phyloP scores from a whole-genome alignment of 2,888 invertebrate genomes.

The Eutolmus rufibarbis region DNA sequence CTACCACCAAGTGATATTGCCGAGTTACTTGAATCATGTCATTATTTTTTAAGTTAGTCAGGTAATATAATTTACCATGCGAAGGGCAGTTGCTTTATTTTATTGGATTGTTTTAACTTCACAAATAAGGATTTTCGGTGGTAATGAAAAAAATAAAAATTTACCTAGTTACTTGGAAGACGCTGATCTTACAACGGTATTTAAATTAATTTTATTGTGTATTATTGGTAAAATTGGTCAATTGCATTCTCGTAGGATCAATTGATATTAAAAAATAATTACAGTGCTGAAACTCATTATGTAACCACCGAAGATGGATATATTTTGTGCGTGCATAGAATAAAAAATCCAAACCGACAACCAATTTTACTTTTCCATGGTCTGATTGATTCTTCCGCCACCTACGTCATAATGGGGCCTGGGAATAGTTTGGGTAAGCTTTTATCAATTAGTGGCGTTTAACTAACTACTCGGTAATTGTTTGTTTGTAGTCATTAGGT shows the following conservation, averaged over 20 bases:
- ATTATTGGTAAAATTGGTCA: not conserved
- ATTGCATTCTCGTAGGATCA: constrained; percentile 57
- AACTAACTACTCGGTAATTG: not conserved
- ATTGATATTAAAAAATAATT: constrained; percentile 66
- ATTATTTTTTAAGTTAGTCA: not conserved
- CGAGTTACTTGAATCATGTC: not conserved
- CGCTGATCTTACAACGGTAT: not conserved
- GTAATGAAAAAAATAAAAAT: not conserved
- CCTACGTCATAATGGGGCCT: constrained; percentile 73
- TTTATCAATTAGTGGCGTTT: not conserved
- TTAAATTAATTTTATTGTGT: not conserved
- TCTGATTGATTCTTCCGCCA: constrained; percentile 71
- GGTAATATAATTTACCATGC: not conserved
- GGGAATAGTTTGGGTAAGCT: constrained; percentile 59
- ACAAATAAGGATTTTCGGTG: not conserved
- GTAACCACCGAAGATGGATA: constrained; percentile 76
- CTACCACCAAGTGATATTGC: not conserved
- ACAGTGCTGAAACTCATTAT: constrained; percentile 67
- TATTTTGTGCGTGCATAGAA: constrained; percentile 74
- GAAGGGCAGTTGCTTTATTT: not conserved
- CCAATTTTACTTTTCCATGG: constrained; percentile 71
- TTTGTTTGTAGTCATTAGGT: not conserved
- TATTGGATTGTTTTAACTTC: not conserved
- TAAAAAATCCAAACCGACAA: constrained; percentile 63
- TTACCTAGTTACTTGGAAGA: not conserved